A percentile compares a stretch with the other conserved stretches of the same genome.
These are phyloP conservation scores for Polia nebulosa DNA, from an alignment of 2,888 invertebrate species.

Conservation along the genomic window DNA sequence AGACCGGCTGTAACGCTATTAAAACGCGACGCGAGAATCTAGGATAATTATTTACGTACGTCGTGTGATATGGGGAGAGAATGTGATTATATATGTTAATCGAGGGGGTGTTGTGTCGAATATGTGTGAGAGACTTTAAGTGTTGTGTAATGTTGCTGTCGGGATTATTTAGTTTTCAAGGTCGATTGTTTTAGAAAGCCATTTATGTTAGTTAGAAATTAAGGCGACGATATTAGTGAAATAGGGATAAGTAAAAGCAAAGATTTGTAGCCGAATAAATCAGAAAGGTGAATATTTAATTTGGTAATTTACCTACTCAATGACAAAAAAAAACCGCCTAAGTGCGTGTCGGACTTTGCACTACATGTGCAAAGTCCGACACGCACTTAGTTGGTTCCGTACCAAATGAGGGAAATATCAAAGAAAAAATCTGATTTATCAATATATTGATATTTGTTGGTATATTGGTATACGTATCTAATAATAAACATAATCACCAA, in stretches of 20 bases:
- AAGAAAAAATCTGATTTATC: too few relatives aligned
- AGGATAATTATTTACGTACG: constrained; percentile 51
- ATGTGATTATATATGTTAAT: constrained; percentile 49
- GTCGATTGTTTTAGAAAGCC: background rate
- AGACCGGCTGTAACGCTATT: constrained; percentile 38
- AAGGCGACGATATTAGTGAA: background rate
- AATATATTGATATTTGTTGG: too few relatives aligned
- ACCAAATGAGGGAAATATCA: too few relatives aligned
- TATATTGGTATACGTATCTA: too few relatives aligned
- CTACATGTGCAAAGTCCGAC: too few relatives aligned
- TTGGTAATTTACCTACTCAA: too few relatives aligned
- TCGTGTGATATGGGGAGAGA: constrained; percentile 27
- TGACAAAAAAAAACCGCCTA: too few relatives aligned
- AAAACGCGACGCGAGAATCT: constrained; percentile 38
- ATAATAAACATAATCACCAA: too few relatives aligned
- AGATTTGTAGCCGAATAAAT: too few relatives aligned
- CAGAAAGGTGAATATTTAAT: too few relatives aligned
- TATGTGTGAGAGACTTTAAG: constrained; percentile 7
- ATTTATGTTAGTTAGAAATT: constrained; percentile 7
- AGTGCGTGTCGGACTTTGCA: too few relatives aligned
- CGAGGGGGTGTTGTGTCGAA: constrained; percentile 22
- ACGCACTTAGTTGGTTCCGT: too few relatives aligned
- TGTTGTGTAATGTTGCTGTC: background rate
- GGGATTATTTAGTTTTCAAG: constrained; percentile 31
- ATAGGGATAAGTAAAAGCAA: background rate